Percentiles rank a stretch among this genome's conserved stretches.
Evolutionary conservation across 2,888 invertebrate species (phyloP).

Genomic region (Phrixothrix hirtus): DNA sequence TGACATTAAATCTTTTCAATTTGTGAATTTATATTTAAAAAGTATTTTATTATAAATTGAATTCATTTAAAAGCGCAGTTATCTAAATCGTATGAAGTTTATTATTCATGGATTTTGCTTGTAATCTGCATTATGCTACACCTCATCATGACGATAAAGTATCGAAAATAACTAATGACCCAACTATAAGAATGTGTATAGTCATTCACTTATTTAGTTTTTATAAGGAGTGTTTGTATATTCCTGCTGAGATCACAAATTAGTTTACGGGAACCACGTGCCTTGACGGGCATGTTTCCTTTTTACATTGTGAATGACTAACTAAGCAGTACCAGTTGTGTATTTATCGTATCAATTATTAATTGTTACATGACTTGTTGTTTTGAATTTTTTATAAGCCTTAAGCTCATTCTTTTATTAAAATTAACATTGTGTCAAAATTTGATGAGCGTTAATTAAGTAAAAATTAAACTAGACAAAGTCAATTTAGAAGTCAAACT

Average conservation of each 20-base stretch:
- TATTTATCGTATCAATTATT: constrained; percentile 51
- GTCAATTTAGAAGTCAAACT: constrained; percentile 2
- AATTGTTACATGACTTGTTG: constrained; percentile 47
- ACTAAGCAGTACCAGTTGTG: constrained; percentile 36
- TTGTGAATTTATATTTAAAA: too few species aligned
- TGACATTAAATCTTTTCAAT: too few species aligned
- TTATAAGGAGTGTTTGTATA: constrained; percentile 63
- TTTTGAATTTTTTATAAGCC: constrained; percentile 34
- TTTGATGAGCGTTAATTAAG: constrained; percentile 39
- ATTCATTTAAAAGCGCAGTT: constrained; percentile 18
- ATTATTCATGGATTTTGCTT: constrained; percentile 36
- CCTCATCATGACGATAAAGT: constrained; percentile 54
- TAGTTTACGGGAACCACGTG: constrained; percentile 55
- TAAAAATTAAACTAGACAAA: neutral
- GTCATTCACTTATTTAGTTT: constrained; percentile 65
- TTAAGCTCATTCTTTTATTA: constrained; percentile 39
- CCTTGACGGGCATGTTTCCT: constrained; percentile 23
- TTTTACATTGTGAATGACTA: constrained; percentile 21
- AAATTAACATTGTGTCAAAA: constrained; percentile 39
- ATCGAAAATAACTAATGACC: constrained; percentile 56
- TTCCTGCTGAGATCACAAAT: constrained; percentile 67
- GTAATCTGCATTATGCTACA: constrained; percentile 55
- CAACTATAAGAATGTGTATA: constrained; percentile 60
- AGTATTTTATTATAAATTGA: constrained; percentile 5
- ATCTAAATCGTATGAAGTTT: constrained; percentile 22